Evolutionary conservation across 2,888 invertebrate species (phyloP).

Genomic region (Tupiocoris notatus): DNA sequence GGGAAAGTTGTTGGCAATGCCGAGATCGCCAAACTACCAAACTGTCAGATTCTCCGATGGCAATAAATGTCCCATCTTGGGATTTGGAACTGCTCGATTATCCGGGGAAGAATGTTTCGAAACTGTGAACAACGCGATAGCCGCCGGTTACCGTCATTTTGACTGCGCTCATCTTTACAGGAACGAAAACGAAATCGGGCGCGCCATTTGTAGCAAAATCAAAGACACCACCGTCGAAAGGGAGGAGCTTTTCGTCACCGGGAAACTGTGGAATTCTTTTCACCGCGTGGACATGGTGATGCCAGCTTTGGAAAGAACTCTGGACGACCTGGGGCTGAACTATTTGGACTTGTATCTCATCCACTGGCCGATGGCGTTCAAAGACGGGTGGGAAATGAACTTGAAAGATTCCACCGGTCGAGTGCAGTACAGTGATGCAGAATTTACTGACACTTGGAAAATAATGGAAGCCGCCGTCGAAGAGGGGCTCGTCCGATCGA

Average conservation of each 20-base stretch:
- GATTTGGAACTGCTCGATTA: conserved; percentile 20
- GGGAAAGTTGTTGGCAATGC: no score
- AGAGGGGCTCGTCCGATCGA: conserved; percentile 66
- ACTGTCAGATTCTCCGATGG: conserved; percentile 28
- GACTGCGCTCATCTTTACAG: conserved; percentile 71
- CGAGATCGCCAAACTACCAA: no score
- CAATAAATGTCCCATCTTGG: conserved; percentile 12
- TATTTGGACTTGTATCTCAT: conserved; percentile 87
- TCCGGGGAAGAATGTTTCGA: conserved; percentile 50
- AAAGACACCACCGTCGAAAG: conserved; percentile 65
- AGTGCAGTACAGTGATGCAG: conserved; percentile 63
- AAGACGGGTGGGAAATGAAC: conserved; percentile 65
- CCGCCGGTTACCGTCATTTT: conserved; percentile 72
- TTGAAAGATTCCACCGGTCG: conserved; percentile 61
- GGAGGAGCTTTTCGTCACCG: conserved; percentile 67
- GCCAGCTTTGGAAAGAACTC: conserved; percentile 64
- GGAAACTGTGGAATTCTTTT: conserved; percentile 73
- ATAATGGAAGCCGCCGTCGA: conserved; percentile 71
- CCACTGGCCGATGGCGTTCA: conserved; percentile 87
- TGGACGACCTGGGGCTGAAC: conserved; percentile 69
- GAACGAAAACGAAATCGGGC: conserved; percentile 71
- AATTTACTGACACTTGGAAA: conserved; percentile 73
- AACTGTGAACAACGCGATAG: conserved; percentile 69
- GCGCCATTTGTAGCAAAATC: conserved; percentile 64
- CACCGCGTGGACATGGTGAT: conserved; percentile 77